These are phyloP conservation scores for Nymphicus hollandicus DNA, from an alignment of 2,113 vertebrate species.

Conservation along the genomic window DNA sequence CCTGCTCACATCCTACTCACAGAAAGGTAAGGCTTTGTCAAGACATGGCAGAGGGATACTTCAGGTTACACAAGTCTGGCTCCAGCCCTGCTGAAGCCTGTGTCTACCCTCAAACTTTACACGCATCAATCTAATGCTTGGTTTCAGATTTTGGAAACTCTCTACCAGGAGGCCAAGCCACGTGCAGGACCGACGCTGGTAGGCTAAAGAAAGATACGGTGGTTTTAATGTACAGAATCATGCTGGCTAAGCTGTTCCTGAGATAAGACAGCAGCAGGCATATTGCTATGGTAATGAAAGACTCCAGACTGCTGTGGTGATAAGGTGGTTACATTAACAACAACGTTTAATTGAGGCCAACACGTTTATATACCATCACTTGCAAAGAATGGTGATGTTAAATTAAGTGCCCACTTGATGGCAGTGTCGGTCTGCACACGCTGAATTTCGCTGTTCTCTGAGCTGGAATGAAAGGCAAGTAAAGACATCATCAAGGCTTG, in stretches of 20 bases:
- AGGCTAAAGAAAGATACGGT: neutral
- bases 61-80: neutral
- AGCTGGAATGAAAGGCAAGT: neutral
- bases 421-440: neutral
- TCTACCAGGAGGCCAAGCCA: neutral
- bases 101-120: neutral
- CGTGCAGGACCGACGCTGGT: fast-evolving
- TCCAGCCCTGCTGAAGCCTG: neutral
- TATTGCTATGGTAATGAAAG: neutral
- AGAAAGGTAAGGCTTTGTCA: neutral
- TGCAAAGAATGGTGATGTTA: neutral
- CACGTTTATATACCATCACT: neutral
- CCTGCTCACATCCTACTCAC: neutral
- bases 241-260: neutral
- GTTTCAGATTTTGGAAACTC: neutral
- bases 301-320: neutral
- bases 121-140: fast-evolving
- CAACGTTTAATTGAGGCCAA: neutral
- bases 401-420: slow-evolving; percentile 35
- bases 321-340: neutral
- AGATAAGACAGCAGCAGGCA: neutral
- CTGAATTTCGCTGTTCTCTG: neutral
- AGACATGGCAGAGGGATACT: neutral
- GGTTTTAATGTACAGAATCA: neutral
- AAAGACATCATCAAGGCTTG: slow-evolving; percentile 47